Base-by-base conservation (phyloP, 2,888 invertebrate genomes). In the Dolichomitus sp. region DNA sequence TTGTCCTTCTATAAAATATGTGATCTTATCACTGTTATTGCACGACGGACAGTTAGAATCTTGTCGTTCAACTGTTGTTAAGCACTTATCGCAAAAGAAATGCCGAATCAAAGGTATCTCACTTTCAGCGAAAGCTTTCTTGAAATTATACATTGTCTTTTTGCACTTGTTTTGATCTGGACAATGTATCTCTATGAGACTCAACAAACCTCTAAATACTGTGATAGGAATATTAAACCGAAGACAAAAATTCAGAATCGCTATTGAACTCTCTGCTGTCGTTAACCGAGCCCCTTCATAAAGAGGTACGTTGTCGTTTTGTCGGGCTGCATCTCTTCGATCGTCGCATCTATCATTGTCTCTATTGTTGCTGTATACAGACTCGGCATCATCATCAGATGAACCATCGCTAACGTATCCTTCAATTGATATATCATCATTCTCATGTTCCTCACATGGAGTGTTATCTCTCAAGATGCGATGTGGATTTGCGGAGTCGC, bases 221-320 rank as follows among this genome's bases (percentile, higher is more conserved):
- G 45, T 45, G 11, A 42, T 57, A 12, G 63, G 40, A 17, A 81
- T 48, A 23, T 72, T 70, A 37, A 52, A 45, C 5, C 72, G 61
- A 0, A 61, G 40, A 5, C 48, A 30, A 23, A 77, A 12, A 11
- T 33, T 54, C 3, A 81, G 23, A 45, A 76, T 81, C 0, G 76
- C 42, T 37, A 70, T 42, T 4, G 17, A 4, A 14, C 76, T 81
- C 61, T 70, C 80, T 45, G 54, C 50, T n/a, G 65, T 19, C 30
- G 76, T 42, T n/a, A 81, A 30, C 4, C 57, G 70, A 37, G 76
- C 76, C n/a, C 76, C 75, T 1, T 7, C 14, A 37, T 61, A 80
- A 0, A 80, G 30, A 45, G 52, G 69, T 1, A 7, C 23, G 19
- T 65, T 23, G 3, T 27, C 27, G 27, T 30, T 7, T 23, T 42